phyloP scores from a whole-genome alignment of 2,113 vertebrate genomes.

The Gyps fulvus region DNA sequence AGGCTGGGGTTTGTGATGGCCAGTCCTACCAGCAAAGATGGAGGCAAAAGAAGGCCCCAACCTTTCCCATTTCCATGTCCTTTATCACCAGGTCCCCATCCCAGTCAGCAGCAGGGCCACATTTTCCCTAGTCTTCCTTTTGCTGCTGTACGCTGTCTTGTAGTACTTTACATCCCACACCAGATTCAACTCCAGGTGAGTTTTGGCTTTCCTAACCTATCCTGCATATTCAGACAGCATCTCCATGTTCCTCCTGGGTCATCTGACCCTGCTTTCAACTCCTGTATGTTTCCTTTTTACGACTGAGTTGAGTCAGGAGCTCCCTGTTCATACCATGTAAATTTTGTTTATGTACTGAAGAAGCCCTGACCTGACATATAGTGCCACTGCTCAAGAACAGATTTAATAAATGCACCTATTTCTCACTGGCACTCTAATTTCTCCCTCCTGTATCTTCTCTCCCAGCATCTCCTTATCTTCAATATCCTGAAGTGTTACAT shows the following conservation, averaged over 20 bases:
- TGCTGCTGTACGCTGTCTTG: accelerated
- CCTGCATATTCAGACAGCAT: not conserved
- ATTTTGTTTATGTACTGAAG: not conserved
- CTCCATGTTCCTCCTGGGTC: not conserved
- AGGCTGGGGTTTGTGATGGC: not conserved
- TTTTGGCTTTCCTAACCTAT: not conserved
- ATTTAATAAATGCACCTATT: not conserved
- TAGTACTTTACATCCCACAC: not conserved
- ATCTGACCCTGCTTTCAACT: not conserved
- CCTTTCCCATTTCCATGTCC: not conserved
- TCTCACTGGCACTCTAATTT: not conserved
- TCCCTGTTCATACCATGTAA: not conserved
- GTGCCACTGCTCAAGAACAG: not conserved
- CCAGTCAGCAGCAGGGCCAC: not conserved
- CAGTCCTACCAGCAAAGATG: not conserved
- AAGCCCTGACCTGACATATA: not conserved
- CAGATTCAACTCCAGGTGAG: not conserved
- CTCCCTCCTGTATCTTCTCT: not conserved
- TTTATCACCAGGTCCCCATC: not conserved
- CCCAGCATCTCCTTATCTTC: not conserved
- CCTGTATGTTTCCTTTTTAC: not conserved
- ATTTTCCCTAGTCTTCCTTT: not conserved
- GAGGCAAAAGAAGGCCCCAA: not conserved
- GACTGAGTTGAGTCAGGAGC: not conserved
- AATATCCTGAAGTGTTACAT: not conserved